Base-by-base conservation (phyloP, 1,140 invertebrate genomes). In the Zaprionus ornatus region DNA sequence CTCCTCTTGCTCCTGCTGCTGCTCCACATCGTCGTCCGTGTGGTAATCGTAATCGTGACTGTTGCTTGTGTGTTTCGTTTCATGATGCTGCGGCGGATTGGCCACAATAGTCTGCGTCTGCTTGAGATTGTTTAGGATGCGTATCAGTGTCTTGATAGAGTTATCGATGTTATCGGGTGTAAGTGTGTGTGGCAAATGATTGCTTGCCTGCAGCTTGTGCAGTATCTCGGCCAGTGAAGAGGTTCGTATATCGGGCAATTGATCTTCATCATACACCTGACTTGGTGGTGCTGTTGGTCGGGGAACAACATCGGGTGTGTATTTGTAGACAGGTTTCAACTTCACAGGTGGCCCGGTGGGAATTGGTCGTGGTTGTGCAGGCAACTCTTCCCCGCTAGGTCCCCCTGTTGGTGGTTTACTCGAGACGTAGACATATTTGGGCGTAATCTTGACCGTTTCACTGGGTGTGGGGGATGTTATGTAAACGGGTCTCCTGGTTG, bases 81-180 rank as follows among this genome's bases (percentile, higher is more conserved):
- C 92, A 76, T 91, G 77, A 78, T 92, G 77, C 80, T 93, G 80
- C 60, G 91, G 80, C 77, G 93, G 91, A 78, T 91, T 80, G 12
- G 77, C 32, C n/a, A 82, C 79, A 70, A 92, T 88, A 27, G 92
- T 93, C 57, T 94, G 93, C 59, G 92, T 92, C 65, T 94, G 93
- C 83, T 95, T 95, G 15, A 96, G 93, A 45, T 95, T 94, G 57
- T 95, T 95, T 3, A 97, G 84, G 37, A 97, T 96, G 80, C 95
- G 95, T 10, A 96, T 94, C 17, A 97, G 92, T 0, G 96, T 97
- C 83, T 95, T 95, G 32, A 97, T 96, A 48, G 96, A 97, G 45
- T 95, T 95, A 67, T 96, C 96, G 27, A 97, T 95, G 80, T 97
- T 97, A 65, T 96, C 95, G 37, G 94, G 94, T 25, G 95, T 96